phyloP scores from a whole-genome alignment of 2,888 invertebrate genomes.

The Ochropleura leucogaster region DNA sequence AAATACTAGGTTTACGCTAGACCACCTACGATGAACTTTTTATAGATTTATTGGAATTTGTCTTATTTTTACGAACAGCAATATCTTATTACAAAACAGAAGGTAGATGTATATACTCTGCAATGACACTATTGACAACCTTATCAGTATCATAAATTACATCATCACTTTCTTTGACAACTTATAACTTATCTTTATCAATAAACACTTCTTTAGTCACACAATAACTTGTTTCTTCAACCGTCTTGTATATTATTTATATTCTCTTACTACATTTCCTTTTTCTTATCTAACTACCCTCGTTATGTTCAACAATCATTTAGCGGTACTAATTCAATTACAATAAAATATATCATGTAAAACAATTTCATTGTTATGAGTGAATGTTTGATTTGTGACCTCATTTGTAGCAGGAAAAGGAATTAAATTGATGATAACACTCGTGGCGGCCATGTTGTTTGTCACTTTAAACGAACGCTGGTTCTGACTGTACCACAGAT shows the following conservation, averaged over 20 bases:
- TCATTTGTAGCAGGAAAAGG: conserved; percentile 89
- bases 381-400: conserved; percentile 85
- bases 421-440: conserved; percentile 87
- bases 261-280: conserved; percentile 18
- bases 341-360: conserved; percentile 50
- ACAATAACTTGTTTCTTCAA: conserved; percentile 40
- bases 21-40: conserved; percentile 26
- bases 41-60: conserved; percentile 1
- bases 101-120: conserved; percentile 54
- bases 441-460: conserved; percentile 78
- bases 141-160: conserved; percentile 34
- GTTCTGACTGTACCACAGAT: conserved; percentile 54
- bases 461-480: conserved; percentile 67
- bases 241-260: conserved; percentile 9
- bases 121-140: conserved; percentile 62
- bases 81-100: conserved; percentile 23
- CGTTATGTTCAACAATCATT: conserved; percentile 45
- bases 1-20: background rate
- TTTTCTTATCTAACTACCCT: conserved; percentile 65
- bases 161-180: conserved; percentile 44
- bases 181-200: conserved; percentile 45
- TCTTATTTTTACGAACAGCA: background rate
- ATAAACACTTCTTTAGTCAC: conserved; percentile 35
- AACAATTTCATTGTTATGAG: conserved; percentile 71
- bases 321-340: conserved; percentile 50